Percentiles rank a stretch among this genome's conserved stretches.
These are phyloP conservation scores for Ovis aries DNA, from an alignment of 2,113 vertebrate genomes.

Conservation along the genomic window DNA sequence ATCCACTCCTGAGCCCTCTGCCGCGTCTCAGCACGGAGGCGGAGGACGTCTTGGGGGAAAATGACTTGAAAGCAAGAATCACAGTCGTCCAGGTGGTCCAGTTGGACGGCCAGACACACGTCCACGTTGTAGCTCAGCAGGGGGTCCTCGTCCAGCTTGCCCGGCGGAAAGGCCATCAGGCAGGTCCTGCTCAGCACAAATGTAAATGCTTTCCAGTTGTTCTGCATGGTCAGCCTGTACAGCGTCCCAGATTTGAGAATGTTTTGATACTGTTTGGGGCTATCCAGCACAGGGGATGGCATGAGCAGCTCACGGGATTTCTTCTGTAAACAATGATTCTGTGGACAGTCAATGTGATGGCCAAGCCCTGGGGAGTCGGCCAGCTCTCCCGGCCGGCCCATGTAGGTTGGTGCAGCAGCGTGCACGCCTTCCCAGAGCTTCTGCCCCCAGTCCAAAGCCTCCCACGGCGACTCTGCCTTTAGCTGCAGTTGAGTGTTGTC, in stretches of 20 bases:
- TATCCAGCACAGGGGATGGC: conserved; percentile 75
- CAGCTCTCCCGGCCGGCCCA: conserved; percentile 71
- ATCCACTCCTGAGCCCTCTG: conserved; percentile 92
- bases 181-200: conserved; percentile 90
- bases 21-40: conserved; percentile 88
- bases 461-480: conserved; percentile 89
- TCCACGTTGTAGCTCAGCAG: conserved; percentile 86
- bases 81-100: conserved; percentile 82
- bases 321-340: conserved; percentile 68
- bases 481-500: conserved; percentile 91
- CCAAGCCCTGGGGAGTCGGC: conserved; percentile 68
- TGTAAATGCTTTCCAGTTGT: conserved; percentile 94
- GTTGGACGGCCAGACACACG: conserved; percentile 87
- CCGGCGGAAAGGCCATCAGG: conserved; percentile 90
- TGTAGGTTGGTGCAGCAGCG: conserved; percentile 75
- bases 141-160: conserved; percentile 88
- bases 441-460: conserved; percentile 92
- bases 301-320: conserved; percentile 82
- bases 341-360: conserved; percentile 61
- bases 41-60: conserved; percentile 90
- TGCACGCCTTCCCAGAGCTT: conserved; percentile 91
- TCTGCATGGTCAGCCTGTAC: conserved; percentile 88
- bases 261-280: conserved; percentile 81
- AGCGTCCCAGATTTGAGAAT: conserved; percentile 91
- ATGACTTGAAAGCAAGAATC: conserved; percentile 90